Evolutionary conservation across 2,888 invertebrate species (phyloP), one percentile per base, ranked within the genome.

Genomic region (Pachydiplax longipennis): DNA sequence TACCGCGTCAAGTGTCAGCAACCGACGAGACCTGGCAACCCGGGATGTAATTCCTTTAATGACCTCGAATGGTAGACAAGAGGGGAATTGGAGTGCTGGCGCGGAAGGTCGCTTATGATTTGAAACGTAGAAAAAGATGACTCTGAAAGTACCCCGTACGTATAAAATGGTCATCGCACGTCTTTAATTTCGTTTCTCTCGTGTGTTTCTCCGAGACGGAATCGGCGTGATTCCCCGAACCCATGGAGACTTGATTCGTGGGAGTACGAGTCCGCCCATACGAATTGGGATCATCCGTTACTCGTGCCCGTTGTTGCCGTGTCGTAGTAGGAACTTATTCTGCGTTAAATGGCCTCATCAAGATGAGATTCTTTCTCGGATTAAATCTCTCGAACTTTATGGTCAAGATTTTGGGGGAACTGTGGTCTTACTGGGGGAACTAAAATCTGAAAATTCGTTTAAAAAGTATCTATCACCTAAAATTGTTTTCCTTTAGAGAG

Each of bases 231-330:
- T 73, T 25, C 31, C 73, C 12, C 25, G 73, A 31, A 73, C 10
- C 31, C 25, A 10, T 10, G 31, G 73, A 31, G 73, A 3, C 25
- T 31, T 25, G 13, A 73, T 37, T 61, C 35, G 87, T 87, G 87
- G 87, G 87, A 22, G 61, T 31, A 87, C 87, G 10, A 35, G 87
- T 87, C 87, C 87, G 87, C 87, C 87, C 87, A 87, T 87, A 37
- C 87, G 37, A 8, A 37, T 65, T 65, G n/a, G 61, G 31, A 87
- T 87, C 37, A 58, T n/a, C 87, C 87, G 87, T 87, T 87, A 87
- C n/a, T 37, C 58, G 48, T 5, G 12, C 6, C 65, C 87, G 37
- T n/a, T 87, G 87, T 87, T 87, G 87, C 87, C 87, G 58, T 83
- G 22, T 37, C 2, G 73, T 53, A 12, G 18, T 8, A 53, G 53